phyloP scores from a whole-genome alignment of 2,888 invertebrate genomes.

The Erpobdella octoculata region DNA sequence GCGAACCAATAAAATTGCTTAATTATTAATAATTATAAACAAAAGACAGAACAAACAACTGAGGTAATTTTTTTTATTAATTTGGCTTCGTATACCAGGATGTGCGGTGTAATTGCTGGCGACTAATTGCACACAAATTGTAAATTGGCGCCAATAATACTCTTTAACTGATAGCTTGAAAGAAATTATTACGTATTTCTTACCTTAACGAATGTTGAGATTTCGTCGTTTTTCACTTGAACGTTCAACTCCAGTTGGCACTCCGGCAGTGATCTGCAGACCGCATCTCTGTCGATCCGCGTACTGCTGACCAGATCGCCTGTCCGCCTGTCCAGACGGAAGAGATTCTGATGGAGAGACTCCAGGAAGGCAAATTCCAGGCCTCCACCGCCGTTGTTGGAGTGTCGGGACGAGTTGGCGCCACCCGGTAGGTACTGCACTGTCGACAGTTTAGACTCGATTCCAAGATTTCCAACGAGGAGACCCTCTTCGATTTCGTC shows the following conservation, averaged over 20 bases:
- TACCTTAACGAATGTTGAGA: neutral
- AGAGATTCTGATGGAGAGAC: neutral
- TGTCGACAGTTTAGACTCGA: neutral
- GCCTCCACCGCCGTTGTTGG: too few species aligned
- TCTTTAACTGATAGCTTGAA: too few species aligned
- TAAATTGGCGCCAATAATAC: too few species aligned
- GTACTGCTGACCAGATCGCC: neutral
- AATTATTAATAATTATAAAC: too few species aligned
- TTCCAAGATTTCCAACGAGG: neutral
- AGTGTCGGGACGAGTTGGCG: too few species aligned
- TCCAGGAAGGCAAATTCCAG: neutral
- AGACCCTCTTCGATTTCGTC: neutral
- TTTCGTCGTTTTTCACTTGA: neutral
- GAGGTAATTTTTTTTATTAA: too few species aligned
- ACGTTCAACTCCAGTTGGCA: conserved; percentile 7
- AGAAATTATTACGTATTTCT: too few species aligned
- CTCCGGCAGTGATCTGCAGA: neutral
- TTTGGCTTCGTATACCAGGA: too few species aligned
- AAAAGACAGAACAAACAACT: too few species aligned
- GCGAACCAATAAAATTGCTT: too few species aligned
- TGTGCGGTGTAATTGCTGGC: too few species aligned
- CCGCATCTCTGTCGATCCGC: neutral
- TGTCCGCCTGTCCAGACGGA: neutral
- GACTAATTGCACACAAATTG: too few species aligned
- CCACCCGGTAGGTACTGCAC: neutral